A percentile compares a stretch with the other conserved stretches of the same genome.
Evolutionary conservation across 2,113 vertebrate genomes (phyloP).

Genomic region (Lagopus muta): DNA sequence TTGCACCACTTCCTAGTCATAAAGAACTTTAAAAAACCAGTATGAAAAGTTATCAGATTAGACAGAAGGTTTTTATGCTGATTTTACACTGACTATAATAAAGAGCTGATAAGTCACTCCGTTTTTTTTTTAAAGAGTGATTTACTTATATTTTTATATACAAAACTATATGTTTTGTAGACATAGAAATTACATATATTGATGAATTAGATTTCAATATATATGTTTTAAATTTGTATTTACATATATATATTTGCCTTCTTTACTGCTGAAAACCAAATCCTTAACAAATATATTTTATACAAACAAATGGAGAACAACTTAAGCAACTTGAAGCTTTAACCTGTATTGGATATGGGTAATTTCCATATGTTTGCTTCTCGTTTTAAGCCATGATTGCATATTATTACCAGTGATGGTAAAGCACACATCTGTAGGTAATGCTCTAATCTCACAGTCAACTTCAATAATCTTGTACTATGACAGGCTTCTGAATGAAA

Average conservation of each 20-base stretch:
- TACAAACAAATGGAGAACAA: conserved; percentile 80
- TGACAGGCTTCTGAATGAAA: conserved; percentile 83
- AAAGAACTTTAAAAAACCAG: background rate
- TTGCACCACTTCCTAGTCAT: background rate
- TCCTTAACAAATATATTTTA: conserved; percentile 69
- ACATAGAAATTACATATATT: background rate
- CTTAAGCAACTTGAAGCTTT: conserved; percentile 65
- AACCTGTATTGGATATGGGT: conserved; percentile 52
- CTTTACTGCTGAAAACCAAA: conserved; percentile 61
- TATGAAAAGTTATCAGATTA: background rate
- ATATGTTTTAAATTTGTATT: background rate
- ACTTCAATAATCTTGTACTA: conserved; percentile 83
- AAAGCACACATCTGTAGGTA: conserved; percentile 88
- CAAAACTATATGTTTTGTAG: background rate
- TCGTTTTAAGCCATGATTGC: conserved; percentile 87
- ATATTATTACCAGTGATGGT: conserved; percentile 85
- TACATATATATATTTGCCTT: background rate
- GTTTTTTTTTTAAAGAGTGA: background rate
- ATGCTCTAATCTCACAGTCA: conserved; percentile 84
- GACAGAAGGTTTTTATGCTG: background rate
- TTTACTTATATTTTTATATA: background rate
- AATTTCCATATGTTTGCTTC: conserved; percentile 76
- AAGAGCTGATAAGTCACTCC: background rate
- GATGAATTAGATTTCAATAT: background rate
- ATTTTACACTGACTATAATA: background rate